Base-by-base conservation (phyloP, 2,113 vertebrate species). In the Myiozetetes cayanensis region DNA sequence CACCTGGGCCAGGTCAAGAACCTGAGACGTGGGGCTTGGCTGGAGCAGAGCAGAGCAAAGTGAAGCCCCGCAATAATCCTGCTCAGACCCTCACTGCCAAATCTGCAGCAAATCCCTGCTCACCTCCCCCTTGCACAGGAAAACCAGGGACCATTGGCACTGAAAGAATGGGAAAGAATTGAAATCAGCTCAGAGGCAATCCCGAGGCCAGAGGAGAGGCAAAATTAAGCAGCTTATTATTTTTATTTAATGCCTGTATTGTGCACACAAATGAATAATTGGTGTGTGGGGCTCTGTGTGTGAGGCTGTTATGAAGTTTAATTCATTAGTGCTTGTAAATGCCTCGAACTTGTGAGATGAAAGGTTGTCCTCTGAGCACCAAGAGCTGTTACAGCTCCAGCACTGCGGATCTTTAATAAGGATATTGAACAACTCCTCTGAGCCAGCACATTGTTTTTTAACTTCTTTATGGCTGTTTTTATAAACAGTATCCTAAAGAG, bases 171-270 rank as follows among this genome's bases (percentile, higher is more conserved):
- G 33, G 53, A 83, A 79, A 55, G 71, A 87, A 89, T 8, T 39
- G 66, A 31, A 83, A 79, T 30, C 91, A 85, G 87, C 62, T 73
- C 41, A 49, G 25, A 89, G n/a, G 52, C 87, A 89, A 87, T 90
- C 62, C 58, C 47, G 75, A 87, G 62, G 72, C 71, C 22, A 2
- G 67, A 89, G 53, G 35, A 85, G 62, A 89, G 74, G 65, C 74
- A 94, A 90, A 93, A 96, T 94, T 91, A 96, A 87, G 53, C 63
- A 93, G 77, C 58, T 96, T 89, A 85, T 94, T 95, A 95, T 91
- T 96, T 93, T 90, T 96, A 91, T 95, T 94, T 93, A 91, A 96
- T 85, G 79, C 55, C 31, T 2, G 17, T 75, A 47, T 86, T 95
- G 90, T 88, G 78, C 46, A 65, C 88, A 58, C 67, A 67, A 90